phyloP scores from a whole-genome alignment of 2,888 invertebrate genomes.

The Autographa pulchrina region DNA sequence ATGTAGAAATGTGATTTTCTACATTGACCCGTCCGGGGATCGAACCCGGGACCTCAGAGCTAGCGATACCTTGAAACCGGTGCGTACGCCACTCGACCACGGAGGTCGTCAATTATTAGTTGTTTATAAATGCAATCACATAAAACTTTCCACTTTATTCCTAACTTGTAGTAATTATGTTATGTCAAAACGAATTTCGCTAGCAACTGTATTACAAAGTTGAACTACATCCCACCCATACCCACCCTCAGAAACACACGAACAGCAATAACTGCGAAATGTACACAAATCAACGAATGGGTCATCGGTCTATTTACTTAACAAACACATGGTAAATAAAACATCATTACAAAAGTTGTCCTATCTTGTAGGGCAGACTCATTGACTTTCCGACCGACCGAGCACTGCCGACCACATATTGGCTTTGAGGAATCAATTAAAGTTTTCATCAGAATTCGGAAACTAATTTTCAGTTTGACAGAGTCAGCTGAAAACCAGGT shows the following conservation, averaged over 20 bases:
- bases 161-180: too few relatives aligned
- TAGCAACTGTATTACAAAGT: too few relatives aligned
- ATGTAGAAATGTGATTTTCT: too few relatives aligned
- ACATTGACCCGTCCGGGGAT: too few relatives aligned
- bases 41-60: too few relatives aligned
- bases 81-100: too few relatives aligned
- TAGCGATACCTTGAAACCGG: too few relatives aligned
- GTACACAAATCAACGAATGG: conserved; percentile 21
- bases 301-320: conserved; percentile 44
- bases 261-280: neutral
- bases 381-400: conserved; percentile 76
- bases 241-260: neutral
- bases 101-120: too few relatives aligned
- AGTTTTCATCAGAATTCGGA: conserved; percentile 85
- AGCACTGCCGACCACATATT: conserved; percentile 79
- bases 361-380: conserved; percentile 49
- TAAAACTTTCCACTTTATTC: neutral
- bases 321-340: conserved; percentile 57
- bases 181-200: neutral
- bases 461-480: conserved; percentile 88
- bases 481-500: conserved; percentile 79
- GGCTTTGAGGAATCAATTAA: conserved; percentile 87
- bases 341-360: conserved; percentile 70
- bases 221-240: neutral
- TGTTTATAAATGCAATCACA: neutral